Conservation (phyloP, 2,888 invertebrate species). For the Girardia tigrina region DNA sequence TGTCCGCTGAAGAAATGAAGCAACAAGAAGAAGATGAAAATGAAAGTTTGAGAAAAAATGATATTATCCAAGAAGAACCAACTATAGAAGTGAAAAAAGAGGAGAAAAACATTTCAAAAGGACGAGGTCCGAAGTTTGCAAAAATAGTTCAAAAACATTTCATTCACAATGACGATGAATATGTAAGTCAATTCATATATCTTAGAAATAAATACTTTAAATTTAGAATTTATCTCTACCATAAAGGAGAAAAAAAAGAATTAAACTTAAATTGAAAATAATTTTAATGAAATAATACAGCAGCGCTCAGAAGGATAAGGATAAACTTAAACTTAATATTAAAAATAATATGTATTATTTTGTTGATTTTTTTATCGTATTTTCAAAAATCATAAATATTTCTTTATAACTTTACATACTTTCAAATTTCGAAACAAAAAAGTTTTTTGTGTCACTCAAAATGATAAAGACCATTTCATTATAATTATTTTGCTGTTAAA, state of each 20-base stretch:
- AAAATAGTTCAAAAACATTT: not conserved
- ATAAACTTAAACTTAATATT: too few relatives aligned
- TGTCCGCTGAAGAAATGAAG: not conserved
- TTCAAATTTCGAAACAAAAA: too few relatives aligned
- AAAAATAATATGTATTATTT: too few relatives aligned
- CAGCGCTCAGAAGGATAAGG: too few relatives aligned
- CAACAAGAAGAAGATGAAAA: conserved; percentile 6
- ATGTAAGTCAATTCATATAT: not conserved
- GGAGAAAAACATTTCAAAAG: not conserved
- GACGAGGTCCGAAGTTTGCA: not conserved
- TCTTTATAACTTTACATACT: too few relatives aligned
- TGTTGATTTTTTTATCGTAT: too few relatives aligned
- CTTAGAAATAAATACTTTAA: not conserved
- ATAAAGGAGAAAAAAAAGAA: not conserved
- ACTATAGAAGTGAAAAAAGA: not conserved
- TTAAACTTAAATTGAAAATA: too few relatives aligned
- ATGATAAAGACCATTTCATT: too few relatives aligned
- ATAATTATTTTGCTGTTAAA: too few relatives aligned
- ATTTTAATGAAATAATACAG: too few relatives aligned
- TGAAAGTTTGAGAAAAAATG: not conserved
- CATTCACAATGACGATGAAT: not conserved
- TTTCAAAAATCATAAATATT: too few relatives aligned
- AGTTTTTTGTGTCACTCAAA: too few relatives aligned
- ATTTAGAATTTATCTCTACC: not conserved
- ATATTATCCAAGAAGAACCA: not conserved